These are phyloP conservation scores for Apodemia mormo DNA, from an alignment of 2,888 invertebrate species.

Conservation along the genomic window DNA sequence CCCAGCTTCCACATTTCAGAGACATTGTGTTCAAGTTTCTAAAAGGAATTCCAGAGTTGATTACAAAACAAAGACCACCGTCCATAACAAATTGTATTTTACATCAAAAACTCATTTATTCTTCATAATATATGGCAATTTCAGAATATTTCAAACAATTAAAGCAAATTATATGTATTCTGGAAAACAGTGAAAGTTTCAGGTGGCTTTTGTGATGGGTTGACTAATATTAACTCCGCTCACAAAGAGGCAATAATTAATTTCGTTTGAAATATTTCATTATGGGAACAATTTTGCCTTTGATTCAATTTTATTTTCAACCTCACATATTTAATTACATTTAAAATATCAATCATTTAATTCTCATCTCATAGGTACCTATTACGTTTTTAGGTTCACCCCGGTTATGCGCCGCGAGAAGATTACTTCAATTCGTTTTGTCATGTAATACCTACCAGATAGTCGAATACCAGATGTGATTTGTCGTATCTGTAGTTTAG, in stretches of 20 bases:
- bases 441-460: too few species aligned
- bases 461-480: too few species aligned
- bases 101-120: slow-evolving; percentile 8
- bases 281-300: not conserved
- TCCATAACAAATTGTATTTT: not conserved
- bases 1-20: not conserved
- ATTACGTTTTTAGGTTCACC: too few species aligned
- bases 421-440: too few species aligned
- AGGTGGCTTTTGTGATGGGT: slow-evolving; percentile 35
- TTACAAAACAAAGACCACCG: slow-evolving; percentile 4
- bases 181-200: slow-evolving; percentile 52
- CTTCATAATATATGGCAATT: slow-evolving; percentile 28
- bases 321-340: not conserved
- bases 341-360: not conserved
- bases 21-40: not conserved
- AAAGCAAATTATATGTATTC: slow-evolving; percentile 34
- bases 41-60: not conserved
- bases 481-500: too few species aligned
- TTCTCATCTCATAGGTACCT: too few species aligned
- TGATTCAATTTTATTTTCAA: not conserved
- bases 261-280: slow-evolving; percentile 42
- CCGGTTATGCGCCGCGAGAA: too few species aligned
- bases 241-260: slow-evolving; percentile 40
- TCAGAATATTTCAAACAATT: slow-evolving; percentile 58
- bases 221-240: slow-evolving; percentile 33